A percentile compares a stretch with the other conserved stretches of the same genome.
phyloP scores from a whole-genome alignment of 2,888 invertebrate species.

The Tyria jacobaeae region DNA sequence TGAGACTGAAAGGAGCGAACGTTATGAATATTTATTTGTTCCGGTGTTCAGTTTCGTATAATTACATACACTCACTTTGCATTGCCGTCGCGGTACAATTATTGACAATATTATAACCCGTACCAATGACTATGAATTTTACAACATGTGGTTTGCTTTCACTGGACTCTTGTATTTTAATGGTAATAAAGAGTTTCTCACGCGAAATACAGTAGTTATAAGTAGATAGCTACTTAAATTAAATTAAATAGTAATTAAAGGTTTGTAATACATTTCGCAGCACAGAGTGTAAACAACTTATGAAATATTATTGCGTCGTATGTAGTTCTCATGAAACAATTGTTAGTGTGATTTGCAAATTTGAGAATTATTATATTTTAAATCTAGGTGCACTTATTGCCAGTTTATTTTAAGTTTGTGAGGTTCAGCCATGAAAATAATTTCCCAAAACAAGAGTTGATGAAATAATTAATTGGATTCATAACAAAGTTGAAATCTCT shows the following conservation, averaged over 20 bases:
- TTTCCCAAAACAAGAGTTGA: too few relatives aligned
- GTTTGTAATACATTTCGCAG: background rate
- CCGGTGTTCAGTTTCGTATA: conserved; percentile 45
- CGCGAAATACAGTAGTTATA: background rate
- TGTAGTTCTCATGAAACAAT: background rate
- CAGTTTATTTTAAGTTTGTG: too few relatives aligned
- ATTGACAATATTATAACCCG: conserved; percentile 26
- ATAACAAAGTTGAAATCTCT: too few relatives aligned
- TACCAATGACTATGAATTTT: conserved; percentile 10
- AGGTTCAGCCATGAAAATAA: too few relatives aligned
- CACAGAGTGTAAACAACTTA: background rate
- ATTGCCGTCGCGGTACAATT: conserved; percentile 31
- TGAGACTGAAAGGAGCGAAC: conserved; percentile 46
- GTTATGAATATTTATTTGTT: conserved; percentile 46
- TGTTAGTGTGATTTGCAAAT: background rate
- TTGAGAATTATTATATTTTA: too few relatives aligned
- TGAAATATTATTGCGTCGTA: background rate
- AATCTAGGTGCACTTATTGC: too few relatives aligned
- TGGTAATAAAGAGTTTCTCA: background rate
- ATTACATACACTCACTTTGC: conserved; percentile 32
- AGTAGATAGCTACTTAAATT: background rate
- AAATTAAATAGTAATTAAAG: background rate
- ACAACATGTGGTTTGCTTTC: background rate
- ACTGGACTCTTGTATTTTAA: conserved; percentile 2
- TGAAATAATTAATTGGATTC: too few relatives aligned